These are phyloP conservation scores for Knipowitschia caucasica DNA, from an alignment of 2,797 vertebrate genomes.

Conservation along the genomic window DNA sequence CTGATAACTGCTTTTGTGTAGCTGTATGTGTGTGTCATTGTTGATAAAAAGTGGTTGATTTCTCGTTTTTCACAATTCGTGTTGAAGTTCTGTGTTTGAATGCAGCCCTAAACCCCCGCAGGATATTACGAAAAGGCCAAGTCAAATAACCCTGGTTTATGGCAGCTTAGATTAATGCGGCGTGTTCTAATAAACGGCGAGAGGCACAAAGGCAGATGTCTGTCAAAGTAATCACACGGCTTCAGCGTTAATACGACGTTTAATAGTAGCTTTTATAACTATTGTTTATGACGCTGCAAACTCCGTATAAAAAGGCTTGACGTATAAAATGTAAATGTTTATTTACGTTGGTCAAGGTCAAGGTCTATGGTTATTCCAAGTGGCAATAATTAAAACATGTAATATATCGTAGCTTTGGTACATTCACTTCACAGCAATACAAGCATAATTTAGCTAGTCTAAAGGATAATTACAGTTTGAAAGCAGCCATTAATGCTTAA, in stretches of 20 bases:
- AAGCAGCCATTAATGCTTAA: no score
- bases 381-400: not conserved
- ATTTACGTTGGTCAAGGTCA: not conserved
- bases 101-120: not conserved
- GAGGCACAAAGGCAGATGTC: not conserved
- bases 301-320: not conserved
- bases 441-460: no score
- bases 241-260: not conserved
- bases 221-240: not conserved
- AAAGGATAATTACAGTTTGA: no score
- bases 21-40: not conserved
- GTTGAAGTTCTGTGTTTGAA: not conserved
- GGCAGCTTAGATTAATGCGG: not conserved
- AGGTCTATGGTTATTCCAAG: no score
- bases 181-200: not conserved
- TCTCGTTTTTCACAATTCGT: not conserved
- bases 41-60: not conserved
- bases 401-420: no score
- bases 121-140: slow-evolving; percentile 2
- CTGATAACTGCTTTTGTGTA: no score
- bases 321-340: not conserved
- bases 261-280: not conserved
- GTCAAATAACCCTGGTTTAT: not conserved
- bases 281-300: not conserved
- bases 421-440: no score